phyloP scores from a whole-genome alignment of 1,140 invertebrate species.

The Drosophila auraria region DNA sequence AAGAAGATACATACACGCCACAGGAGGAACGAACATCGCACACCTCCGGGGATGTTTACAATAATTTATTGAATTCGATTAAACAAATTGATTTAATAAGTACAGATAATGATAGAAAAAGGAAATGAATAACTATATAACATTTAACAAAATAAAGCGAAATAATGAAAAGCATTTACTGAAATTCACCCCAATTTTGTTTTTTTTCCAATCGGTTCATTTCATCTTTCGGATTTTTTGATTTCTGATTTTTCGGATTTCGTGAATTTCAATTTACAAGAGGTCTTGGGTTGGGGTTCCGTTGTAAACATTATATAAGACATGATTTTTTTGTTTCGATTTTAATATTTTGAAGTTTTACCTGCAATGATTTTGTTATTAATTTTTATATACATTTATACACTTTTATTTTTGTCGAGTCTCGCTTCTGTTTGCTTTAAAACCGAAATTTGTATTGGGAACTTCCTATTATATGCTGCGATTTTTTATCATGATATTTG shows the following conservation, averaged over 20 bases:
- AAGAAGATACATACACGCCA: conserved; percentile 25
- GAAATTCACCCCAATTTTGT: conserved; percentile 5
- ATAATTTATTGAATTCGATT: conserved; percentile 7
- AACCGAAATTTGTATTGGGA: no score
- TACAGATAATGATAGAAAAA: background rate
- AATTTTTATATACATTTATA: background rate
- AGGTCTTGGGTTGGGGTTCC: conserved; percentile 4
- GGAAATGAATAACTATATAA: conserved; percentile 8
- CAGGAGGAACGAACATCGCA: conserved; percentile 16
- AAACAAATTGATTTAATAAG: conserved; percentile 10
- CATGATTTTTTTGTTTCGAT: background rate
- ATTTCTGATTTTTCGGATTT: background rate
- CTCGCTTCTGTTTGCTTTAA: background rate
- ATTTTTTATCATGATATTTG: no score
- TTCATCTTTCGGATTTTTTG: background rate
- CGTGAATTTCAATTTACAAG: conserved; percentile 27
- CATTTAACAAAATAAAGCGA: conserved; percentile 24
- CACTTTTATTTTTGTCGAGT: background rate
- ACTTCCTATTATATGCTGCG: no score
- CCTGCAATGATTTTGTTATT: conserved; percentile 14
- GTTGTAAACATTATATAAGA: conserved; percentile 9
- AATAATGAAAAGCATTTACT: background rate
- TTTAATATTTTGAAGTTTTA: conserved; percentile 10
- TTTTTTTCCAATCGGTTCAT: conserved; percentile 4
- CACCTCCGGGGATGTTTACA: conserved; percentile 34